These are phyloP conservation scores for Zonitis immaculata DNA, from an alignment of 2,888 invertebrate species.

Conservation along the genomic window DNA sequence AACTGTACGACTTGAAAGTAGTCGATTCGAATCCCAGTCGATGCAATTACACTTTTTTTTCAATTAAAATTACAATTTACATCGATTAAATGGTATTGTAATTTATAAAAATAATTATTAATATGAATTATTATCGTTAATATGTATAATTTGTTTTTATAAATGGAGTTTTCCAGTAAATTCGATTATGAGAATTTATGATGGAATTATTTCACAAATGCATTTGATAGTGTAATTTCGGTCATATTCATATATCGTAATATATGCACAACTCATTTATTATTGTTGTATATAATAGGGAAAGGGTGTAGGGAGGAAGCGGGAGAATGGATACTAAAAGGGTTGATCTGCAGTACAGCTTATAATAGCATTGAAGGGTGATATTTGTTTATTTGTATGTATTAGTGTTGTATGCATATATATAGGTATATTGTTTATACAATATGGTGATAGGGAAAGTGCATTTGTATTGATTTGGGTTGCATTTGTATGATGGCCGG, in stretches of 20 bases:
- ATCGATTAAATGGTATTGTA: too few species aligned
- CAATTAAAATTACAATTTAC: too few species aligned
- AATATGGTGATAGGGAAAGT: constrained; percentile 18
- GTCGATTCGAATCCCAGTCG: too few species aligned
- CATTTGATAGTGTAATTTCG: constrained; percentile 15
- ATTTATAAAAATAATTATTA: too few species aligned
- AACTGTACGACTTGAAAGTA: too few species aligned
- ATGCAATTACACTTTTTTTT: too few species aligned
- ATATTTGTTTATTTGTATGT: too few species aligned
- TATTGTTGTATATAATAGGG: too few species aligned
- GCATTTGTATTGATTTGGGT: constrained; percentile 18
- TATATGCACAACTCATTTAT: constrained; percentile 19
- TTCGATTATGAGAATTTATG: constrained; percentile 20
- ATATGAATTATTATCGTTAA: too few species aligned
- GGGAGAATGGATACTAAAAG: constrained; percentile 25
- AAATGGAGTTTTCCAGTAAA: too few species aligned
- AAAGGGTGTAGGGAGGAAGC: too few species aligned
- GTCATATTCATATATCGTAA: constrained; percentile 12
- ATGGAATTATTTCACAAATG: constrained; percentile 17
- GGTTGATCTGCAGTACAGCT: constrained; percentile 23
- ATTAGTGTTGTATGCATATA: constrained; percentile 4
- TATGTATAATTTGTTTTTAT: too few species aligned
- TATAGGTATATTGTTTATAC: constrained; percentile 3
- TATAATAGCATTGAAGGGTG: constrained; percentile 12
- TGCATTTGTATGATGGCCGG: constrained; percentile 12